Percentiles rank a stretch among this genome's conserved stretches.
These are phyloP conservation scores for Acrocephalus scirpaceus DNA, from an alignment of 2,797 vertebrate species.

Conservation along the genomic window DNA sequence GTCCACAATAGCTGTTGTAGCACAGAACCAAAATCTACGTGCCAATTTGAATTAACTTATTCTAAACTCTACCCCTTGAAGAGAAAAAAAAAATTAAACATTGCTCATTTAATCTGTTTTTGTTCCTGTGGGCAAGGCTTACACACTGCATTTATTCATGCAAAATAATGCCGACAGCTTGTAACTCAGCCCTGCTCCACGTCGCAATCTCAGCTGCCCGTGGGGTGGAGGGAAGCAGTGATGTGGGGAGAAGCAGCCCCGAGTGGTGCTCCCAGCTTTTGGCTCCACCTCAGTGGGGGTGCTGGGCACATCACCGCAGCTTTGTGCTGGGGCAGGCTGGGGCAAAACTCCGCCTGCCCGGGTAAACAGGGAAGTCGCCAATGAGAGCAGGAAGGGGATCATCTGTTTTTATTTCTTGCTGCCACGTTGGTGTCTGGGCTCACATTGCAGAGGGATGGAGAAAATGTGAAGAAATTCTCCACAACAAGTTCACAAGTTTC, in stretches of 20 bases:
- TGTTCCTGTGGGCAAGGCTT: not conserved
- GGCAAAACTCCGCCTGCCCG: not conserved
- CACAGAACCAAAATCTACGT: not conserved
- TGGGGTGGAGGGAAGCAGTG: not conserved
- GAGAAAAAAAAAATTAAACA: not conserved
- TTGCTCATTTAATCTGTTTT: not conserved
- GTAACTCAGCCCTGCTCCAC: not conserved
- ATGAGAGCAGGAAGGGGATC: not conserved
- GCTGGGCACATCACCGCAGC: rapidly evolving
- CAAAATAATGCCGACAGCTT: not conserved
- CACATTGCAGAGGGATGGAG: not conserved
- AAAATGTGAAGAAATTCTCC: not conserved
- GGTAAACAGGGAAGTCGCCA: not conserved
- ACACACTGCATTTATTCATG: not conserved
- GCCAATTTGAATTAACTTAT: not conserved
- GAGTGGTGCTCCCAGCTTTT: rapidly evolving
- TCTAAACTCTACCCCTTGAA: not conserved
- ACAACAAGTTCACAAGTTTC: not conserved
- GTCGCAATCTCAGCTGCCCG: not conserved
- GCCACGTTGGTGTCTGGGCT: not conserved
- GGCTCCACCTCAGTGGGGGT: not conserved
- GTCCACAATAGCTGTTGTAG: not conserved
- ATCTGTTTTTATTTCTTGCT: not conserved
- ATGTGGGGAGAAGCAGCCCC: not conserved
- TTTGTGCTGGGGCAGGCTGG: not conserved